phyloP scores from a whole-genome alignment of 2,888 invertebrate genomes.

The Apoderus coryli region DNA sequence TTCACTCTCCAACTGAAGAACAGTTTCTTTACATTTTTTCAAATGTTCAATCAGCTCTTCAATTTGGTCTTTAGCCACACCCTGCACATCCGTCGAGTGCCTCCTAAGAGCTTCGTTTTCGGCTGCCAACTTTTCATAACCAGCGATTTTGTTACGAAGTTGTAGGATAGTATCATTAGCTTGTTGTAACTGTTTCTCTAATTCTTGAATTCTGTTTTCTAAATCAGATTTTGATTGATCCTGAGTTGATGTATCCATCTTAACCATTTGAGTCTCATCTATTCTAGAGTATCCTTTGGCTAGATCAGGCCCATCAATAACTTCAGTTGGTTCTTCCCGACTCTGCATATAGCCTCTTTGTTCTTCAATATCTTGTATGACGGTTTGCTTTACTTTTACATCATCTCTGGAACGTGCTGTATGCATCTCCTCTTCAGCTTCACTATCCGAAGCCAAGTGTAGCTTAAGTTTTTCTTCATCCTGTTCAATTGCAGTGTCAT shows the following conservation, averaged over 20 bases:
- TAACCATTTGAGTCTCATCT: too few relatives aligned
- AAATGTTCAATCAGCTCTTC: slow-evolving; percentile 24
- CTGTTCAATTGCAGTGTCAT: too few relatives aligned
- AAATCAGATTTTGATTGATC: too few relatives aligned
- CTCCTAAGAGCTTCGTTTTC: slow-evolving; percentile 28
- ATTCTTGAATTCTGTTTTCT: slow-evolving; percentile 9
- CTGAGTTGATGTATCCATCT: too few relatives aligned
- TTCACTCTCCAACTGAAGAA: slow-evolving; percentile 20
- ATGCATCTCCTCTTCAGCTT: slow-evolving; percentile 15
- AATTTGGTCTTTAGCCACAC: slow-evolving; percentile 28
- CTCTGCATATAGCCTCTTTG: too few relatives aligned
- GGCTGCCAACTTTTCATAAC: slow-evolving; percentile 13
- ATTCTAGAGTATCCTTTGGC: too few relatives aligned
- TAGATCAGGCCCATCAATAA: too few relatives aligned
- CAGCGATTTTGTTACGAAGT: slow-evolving; percentile 13
- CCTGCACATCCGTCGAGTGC: slow-evolving; percentile 27
- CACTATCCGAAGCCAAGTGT: too few relatives aligned
- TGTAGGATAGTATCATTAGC: slow-evolving; percentile 17
- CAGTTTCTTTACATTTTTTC: slow-evolving; percentile 19
- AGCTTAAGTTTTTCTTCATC: too few relatives aligned
- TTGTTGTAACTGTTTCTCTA: slow-evolving; percentile 17
- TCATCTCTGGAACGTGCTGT: slow-evolving; percentile 18
- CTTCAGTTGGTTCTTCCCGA: too few relatives aligned
- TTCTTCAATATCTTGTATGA: too few relatives aligned
- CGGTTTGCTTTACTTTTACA: too few relatives aligned